phyloP scores from a whole-genome alignment of 2,113 vertebrate genomes.

The Apodemus speciosus region DNA sequence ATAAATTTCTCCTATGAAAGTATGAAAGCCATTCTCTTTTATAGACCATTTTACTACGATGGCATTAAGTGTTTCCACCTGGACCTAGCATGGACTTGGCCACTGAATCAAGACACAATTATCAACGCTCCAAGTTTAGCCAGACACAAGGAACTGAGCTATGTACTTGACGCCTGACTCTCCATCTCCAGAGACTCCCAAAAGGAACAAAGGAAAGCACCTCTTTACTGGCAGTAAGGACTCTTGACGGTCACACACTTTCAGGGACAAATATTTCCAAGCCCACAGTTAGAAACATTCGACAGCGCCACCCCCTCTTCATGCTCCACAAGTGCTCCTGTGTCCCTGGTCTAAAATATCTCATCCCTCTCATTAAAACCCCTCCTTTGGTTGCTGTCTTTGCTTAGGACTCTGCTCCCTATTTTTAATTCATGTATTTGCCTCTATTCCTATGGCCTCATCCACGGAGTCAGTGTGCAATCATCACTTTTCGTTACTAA shows the following conservation, averaged over 20 bases:
- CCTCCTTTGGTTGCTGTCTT: background rate
- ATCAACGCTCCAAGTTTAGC: background rate
- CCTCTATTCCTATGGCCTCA: background rate
- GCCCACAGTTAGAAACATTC: background rate
- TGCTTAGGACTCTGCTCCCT: background rate
- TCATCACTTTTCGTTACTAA: background rate
- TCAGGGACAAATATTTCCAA: background rate
- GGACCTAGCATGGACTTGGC: background rate
- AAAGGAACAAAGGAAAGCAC: background rate
- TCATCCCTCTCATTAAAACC: background rate
- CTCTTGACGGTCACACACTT: background rate
- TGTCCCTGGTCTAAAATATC: background rate
- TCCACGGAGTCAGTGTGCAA: background rate
- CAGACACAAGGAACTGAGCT: background rate
- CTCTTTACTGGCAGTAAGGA: background rate
- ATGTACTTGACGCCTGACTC: background rate
- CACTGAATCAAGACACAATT: slow-evolving; percentile 27
- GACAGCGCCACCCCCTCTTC: background rate
- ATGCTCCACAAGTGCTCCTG: background rate
- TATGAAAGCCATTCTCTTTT: slow-evolving; percentile 31
- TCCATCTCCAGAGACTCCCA: background rate
- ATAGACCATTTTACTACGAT: background rate
- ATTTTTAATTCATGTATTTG: background rate
- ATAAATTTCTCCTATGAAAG: slow-evolving; percentile 49
- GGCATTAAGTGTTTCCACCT: slow-evolving; percentile 56